Evolutionary conservation across 1,140 invertebrate genomes (phyloP), one percentile per base, ranked within the genome.

Genomic region (Bombus ignitus): DNA sequence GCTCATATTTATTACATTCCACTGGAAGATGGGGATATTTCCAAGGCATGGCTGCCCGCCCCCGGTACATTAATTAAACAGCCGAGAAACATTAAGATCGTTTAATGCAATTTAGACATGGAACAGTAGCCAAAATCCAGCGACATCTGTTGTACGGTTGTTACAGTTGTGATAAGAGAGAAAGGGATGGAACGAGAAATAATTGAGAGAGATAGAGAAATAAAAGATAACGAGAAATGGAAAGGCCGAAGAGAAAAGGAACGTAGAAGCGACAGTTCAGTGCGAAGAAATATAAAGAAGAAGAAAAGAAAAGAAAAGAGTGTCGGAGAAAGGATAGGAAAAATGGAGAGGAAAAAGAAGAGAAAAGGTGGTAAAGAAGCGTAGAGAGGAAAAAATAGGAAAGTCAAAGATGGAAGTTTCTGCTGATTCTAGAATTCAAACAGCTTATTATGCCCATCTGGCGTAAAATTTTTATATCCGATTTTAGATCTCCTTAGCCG

Each of bases 1-100:
- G 18, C 3, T 53, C 47, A 13, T 79, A 37, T 32, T 44, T 70
- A 70, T 32, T 32, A 32, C n/a, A 59, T 62, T 71, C 32, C 15
- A 44, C 37, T 25, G 82, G 75, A 25, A 59, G 77, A 57, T 42
- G 47, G 25, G 13, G 35, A 57, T 59, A 44, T 66, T 79, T 62
- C 39, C 32, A 4, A 6, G 28, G 25, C 59, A 76, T 25, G 65
- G 59, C 47, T 68, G 47, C 59, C 25, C 59, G 6, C 25, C 6
- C 15, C 15, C 22, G 2, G 5, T 22, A 25, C 37, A 68, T 68
- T 25, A 39, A 76, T 44, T 77, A 39, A 53, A 80, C 47, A 80
- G 2, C n/a, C 32, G 28, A 32, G 22, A 2, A 13, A 15, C 22
- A 37, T 25, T 35, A n/a, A 42, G 65, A 37, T 70, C 32, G 39